These are phyloP conservation scores for Dorcus parallelipipedus DNA, from an alignment of 2,888 invertebrate genomes.

Conservation along the genomic window DNA sequence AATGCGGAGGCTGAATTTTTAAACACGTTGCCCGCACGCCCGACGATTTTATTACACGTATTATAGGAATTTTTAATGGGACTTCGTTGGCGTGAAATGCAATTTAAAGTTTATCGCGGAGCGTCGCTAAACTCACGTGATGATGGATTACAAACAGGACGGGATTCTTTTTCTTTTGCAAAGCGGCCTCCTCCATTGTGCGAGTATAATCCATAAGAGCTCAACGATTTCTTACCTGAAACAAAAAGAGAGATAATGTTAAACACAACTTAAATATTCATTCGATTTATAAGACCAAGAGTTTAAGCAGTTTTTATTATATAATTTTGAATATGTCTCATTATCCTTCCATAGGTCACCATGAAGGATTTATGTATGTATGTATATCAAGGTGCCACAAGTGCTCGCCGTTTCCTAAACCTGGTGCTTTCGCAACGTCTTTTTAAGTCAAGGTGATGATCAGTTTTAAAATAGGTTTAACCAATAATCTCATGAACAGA, in stretches of 20 bases:
- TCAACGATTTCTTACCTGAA: constrained; percentile 12
- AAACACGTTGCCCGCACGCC: constrained; percentile 1
- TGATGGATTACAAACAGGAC: constrained; percentile 9
- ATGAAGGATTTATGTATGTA: too few relatives aligned
- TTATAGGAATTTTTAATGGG: constrained; percentile 12
- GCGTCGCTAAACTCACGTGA: constrained; percentile 11
- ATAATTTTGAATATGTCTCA: too few relatives aligned
- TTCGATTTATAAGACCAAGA: background rate
- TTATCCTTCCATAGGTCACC: too few relatives aligned
- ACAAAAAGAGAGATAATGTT: constrained; percentile 8
- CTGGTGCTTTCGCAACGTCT: too few relatives aligned
- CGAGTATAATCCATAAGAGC: background rate
- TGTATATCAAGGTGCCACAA: too few relatives aligned
- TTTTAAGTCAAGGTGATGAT: too few relatives aligned
- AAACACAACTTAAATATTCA: background rate
- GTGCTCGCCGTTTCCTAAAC: too few relatives aligned
- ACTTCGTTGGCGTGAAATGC: constrained; percentile 13
- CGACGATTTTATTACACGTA: constrained; percentile 14
- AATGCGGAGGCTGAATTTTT: constrained; percentile 4
- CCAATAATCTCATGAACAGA: too few relatives aligned
- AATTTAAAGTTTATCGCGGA: constrained; percentile 17
- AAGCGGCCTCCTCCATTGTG: background rate
- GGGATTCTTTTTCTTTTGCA: background rate
- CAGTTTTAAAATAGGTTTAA: too few relatives aligned
- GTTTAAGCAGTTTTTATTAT: too few relatives aligned